A percentile compares a stretch with the other conserved stretches of the same genome.
phyloP scores from a whole-genome alignment of 2,888 invertebrate species.

The Nezara viridula region DNA sequence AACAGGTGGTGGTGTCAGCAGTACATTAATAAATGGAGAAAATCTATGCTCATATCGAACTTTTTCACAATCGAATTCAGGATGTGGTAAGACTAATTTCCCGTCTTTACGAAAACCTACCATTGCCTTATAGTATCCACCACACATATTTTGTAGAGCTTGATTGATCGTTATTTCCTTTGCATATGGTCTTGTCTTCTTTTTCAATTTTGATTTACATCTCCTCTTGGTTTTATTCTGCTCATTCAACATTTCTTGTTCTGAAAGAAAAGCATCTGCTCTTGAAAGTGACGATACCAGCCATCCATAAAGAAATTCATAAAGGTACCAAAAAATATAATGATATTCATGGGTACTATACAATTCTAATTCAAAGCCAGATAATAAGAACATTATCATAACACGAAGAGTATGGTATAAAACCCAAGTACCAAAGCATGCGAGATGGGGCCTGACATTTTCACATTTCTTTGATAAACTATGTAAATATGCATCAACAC shows the following conservation, averaged over 20 bases:
- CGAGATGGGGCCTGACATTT: conserved; percentile 79
- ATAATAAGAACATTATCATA: conserved; percentile 93
- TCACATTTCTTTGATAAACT: conserved; percentile 78
- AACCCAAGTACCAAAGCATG: conserved; percentile 95
- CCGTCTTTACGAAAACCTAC: conserved; percentile 90
- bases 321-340: conserved; percentile 96
- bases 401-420: conserved; percentile 92
- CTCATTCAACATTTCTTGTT: conserved; percentile 76
- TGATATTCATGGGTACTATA: conserved; percentile 97
- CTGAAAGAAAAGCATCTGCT: conserved; percentile 87
- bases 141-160: conserved; percentile 93
- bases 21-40: conserved; percentile 86
- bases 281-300: conserved; percentile 90
- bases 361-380: conserved; percentile 95
- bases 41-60: conserved; percentile 96
- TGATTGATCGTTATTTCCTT: conserved; percentile 90
- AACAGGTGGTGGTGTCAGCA: conserved; percentile 91
- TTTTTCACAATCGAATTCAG: conserved; percentile 92
- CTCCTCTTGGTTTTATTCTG: conserved; percentile 70
- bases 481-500: conserved; percentile 88
- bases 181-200: conserved; percentile 79
- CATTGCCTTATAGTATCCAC: conserved; percentile 95
- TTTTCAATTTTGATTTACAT: conserved; percentile 75
- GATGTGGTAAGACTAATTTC: conserved; percentile 85
- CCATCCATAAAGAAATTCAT: conserved; percentile 96